A percentile compares a stretch with the other conserved stretches of the same genome.
These are phyloP conservation scores for Tursiops truncatus DNA, from an alignment of 2,113 vertebrate species.

Conservation along the genomic window DNA sequence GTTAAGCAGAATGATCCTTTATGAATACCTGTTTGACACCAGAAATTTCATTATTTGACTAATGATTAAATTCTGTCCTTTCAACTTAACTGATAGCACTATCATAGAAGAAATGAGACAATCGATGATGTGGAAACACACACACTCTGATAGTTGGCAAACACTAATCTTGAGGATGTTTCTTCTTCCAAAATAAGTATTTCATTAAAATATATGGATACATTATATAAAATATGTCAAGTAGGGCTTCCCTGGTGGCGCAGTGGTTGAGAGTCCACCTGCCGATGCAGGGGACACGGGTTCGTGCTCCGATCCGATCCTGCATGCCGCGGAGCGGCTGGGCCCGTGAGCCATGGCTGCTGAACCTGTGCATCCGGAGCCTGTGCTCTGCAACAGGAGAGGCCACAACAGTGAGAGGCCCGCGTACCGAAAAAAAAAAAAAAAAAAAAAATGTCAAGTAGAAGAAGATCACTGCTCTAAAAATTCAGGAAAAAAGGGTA, in stretches of 20 bases:
- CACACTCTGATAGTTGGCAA: background rate
- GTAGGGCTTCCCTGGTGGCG: too few relatives aligned
- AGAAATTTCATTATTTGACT: background rate
- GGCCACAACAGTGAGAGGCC: too few relatives aligned
- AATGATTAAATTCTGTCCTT: background rate
- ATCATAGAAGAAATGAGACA: background rate
- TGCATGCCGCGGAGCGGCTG: too few relatives aligned
- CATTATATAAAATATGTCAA: background rate
- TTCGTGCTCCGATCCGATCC: too few relatives aligned
- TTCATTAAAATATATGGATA: background rate
- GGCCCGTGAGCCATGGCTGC: too few relatives aligned
- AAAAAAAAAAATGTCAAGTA: too few relatives aligned
- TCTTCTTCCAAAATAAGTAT: background rate
- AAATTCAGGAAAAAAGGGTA: background rate
- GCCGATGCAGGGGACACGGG: too few relatives aligned
- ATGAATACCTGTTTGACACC: background rate
- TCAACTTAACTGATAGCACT: background rate
- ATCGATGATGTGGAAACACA: background rate
- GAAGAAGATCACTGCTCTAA: background rate
- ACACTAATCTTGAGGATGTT: background rate
- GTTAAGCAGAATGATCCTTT: background rate
- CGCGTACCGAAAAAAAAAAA: too few relatives aligned
- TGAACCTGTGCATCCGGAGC: too few relatives aligned
- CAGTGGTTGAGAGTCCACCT: too few relatives aligned
- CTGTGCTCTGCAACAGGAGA: too few relatives aligned